phyloP scores from a whole-genome alignment of 2,113 vertebrate genomes.

The Peucedramus taeniatus region DNA sequence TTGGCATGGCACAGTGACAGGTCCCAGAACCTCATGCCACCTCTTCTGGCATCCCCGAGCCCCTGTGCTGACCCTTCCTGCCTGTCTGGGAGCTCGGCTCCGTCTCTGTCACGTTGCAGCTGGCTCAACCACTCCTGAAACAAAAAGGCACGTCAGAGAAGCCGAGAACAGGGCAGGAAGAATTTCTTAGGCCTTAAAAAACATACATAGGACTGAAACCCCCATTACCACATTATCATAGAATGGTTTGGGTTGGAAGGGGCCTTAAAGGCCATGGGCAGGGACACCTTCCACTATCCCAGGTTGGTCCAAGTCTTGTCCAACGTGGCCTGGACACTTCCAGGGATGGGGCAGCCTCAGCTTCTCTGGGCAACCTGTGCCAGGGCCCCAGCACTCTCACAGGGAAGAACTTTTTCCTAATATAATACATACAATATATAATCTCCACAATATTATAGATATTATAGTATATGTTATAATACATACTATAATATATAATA shows the following conservation, averaged over 20 bases:
- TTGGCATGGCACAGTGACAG: fast-evolving
- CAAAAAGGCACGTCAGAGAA: neutral
- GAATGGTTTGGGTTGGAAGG: neutral
- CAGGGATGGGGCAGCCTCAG: neutral
- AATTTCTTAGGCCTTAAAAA: neutral
- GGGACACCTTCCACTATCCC: neutral
- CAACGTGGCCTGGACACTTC: fast-evolving
- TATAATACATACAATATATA: too few species aligned
- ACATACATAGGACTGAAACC: too few species aligned
- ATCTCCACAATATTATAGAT: too few species aligned
- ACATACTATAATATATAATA: too few species aligned
- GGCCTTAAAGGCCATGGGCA: neutral
- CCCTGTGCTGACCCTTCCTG: neutral
- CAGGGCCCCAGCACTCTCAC: fast-evolving
- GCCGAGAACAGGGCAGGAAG: neutral
- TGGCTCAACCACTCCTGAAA: neutral
- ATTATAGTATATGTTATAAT: neutral
- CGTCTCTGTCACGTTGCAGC: neutral
- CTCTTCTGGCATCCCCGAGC: fast-evolving
- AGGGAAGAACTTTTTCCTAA: neutral
- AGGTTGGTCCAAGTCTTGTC: fast-evolving
- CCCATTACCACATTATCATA: too few species aligned
- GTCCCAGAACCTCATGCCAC: neutral
- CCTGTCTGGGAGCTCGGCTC: neutral
- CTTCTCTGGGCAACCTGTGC: neutral